phyloP scores from a whole-genome alignment of 2,113 vertebrate genomes.

The Nothobranchius kuhntae region DNA sequence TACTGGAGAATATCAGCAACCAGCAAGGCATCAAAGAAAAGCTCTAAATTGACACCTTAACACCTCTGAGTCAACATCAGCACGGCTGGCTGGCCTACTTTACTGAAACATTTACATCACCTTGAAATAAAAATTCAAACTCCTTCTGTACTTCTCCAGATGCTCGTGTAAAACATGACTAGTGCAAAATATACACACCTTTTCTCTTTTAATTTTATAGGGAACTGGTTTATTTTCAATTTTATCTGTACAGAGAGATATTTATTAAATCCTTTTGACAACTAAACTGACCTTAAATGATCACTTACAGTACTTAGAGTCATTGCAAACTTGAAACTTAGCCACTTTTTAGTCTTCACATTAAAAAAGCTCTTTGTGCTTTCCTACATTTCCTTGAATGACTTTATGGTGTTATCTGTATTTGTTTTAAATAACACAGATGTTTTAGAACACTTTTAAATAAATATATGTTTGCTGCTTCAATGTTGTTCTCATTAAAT shows the following conservation, averaged over 20 bases:
- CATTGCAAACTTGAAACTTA: constrained; percentile 2
- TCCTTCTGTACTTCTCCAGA: neutral
- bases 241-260: neutral
- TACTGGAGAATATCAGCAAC: constrained; percentile 45
- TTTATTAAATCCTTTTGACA: too few relatives aligned
- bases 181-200: neutral
- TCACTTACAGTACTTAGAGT: neutral
- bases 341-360: neutral
- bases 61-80: constrained; percentile 47
- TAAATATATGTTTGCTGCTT: constrained; percentile 31
- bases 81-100: constrained; percentile 24
- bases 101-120: constrained; percentile 31
- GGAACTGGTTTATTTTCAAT: neutral
- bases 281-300: too few relatives aligned
- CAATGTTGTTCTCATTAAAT: constrained; percentile 16
- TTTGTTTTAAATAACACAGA: constrained; percentile 7
- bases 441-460: constrained; percentile 11
- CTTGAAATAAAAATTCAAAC: constrained; percentile 24
- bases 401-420: neutral
- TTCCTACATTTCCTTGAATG: too few relatives aligned
- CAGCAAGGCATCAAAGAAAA: constrained; percentile 53
- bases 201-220: neutral
- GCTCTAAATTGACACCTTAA: constrained; percentile 53
- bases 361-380: too few relatives aligned
- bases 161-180: neutral